phyloP scores from a whole-genome alignment of 92 coral and sea anemone species.

The Actinostola sp. region DNA sequence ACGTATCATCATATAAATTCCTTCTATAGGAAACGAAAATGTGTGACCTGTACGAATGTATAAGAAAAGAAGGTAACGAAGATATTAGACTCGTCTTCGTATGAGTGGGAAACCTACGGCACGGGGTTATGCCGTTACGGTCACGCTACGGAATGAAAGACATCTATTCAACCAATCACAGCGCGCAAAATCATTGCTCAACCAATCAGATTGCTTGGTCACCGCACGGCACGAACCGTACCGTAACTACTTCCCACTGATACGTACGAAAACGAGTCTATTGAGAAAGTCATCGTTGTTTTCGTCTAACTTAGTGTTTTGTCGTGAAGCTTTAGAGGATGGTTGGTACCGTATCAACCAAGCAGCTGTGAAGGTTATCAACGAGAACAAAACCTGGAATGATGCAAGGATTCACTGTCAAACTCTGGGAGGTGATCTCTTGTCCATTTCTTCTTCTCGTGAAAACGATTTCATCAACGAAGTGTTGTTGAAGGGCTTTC shows the following conservation, averaged over 20 bases:
- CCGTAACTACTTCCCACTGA: too few species aligned
- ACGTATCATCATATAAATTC: background rate
- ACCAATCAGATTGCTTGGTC: too few species aligned
- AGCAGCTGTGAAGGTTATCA: background rate
- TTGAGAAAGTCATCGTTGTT: too few species aligned
- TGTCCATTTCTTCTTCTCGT: background rate
- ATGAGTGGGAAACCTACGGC: background rate
- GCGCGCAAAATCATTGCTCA: too few species aligned
- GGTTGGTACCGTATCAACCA: background rate
- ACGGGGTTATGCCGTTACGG: background rate
- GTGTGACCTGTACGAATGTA: background rate
- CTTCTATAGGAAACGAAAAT: background rate
- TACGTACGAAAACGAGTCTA: too few species aligned
- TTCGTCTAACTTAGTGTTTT: background rate
- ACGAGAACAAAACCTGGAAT: conserved; percentile 3
- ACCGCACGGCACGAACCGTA: too few species aligned
- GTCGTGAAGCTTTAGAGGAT: background rate
- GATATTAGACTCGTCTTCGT: background rate
- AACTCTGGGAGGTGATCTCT: background rate
- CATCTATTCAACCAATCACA: too few species aligned
- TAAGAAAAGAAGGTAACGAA: conserved; percentile 3
- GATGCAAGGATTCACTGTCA: conserved; percentile 4
- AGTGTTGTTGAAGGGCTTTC: background rate
- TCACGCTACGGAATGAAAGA: too few species aligned
- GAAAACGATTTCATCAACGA: background rate